phyloP scores from a whole-genome alignment of 2,113 vertebrate genomes.

The Paraplagusia blochii region DNA sequence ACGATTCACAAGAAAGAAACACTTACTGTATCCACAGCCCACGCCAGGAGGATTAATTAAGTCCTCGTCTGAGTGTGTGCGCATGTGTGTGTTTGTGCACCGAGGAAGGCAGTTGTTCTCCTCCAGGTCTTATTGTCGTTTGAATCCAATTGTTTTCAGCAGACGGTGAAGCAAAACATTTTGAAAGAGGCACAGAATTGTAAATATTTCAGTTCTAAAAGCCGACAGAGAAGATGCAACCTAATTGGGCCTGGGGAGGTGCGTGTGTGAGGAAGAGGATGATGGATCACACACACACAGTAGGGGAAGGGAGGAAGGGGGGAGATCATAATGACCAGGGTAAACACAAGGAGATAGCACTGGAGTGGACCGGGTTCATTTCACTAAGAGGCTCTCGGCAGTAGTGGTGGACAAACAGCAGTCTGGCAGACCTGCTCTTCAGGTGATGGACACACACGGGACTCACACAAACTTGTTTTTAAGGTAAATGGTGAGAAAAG shows the following conservation, averaged over 20 bases:
- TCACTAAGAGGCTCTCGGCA: slow-evolving; percentile 57
- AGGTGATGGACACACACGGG: slow-evolving; percentile 48
- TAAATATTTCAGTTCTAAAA: no score
- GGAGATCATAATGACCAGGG: slow-evolving; percentile 40
- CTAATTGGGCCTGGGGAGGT: no score
- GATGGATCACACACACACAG: slow-evolving; percentile 13
- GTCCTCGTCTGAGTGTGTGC: background rate
- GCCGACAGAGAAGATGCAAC: no score
- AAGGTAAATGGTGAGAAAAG: slow-evolving; percentile 14
- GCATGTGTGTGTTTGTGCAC: no score
- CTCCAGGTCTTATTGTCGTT: no score
- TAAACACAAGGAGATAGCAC: slow-evolving; percentile 55
- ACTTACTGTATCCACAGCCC: background rate
- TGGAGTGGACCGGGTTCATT: slow-evolving; percentile 53
- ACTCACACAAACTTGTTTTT: background rate
- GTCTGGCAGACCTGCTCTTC: slow-evolving; percentile 25
- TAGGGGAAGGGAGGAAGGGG: slow-evolving; percentile 5
- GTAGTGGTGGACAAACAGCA: slow-evolving; percentile 49
- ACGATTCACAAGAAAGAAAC: slow-evolving; percentile 1
- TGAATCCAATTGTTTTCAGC: no score
- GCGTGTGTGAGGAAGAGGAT: background rate
- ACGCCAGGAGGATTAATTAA: slow-evolving; percentile 8
- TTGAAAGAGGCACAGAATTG: no score
- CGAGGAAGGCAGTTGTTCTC: background rate
- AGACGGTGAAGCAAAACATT: no score